These are phyloP conservation scores for Alviniconcha strummeri DNA, from an alignment of 2,888 invertebrate species.

Conservation along the genomic window DNA sequence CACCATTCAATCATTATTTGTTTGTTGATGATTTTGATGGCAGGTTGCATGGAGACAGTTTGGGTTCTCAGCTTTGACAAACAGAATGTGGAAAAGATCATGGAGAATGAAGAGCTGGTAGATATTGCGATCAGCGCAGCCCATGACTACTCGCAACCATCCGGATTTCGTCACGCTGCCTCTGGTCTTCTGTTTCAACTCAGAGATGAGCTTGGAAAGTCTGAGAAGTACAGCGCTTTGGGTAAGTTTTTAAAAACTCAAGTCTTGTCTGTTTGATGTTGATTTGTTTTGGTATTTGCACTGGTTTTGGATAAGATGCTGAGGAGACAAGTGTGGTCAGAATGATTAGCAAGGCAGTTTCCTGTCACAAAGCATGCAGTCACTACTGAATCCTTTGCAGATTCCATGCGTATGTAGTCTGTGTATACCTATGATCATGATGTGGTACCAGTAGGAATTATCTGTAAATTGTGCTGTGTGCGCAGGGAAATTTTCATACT, in stretches of 20 bases:
- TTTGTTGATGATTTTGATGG: too few relatives aligned
- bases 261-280: too few relatives aligned
- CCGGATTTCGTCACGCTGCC: conserved; percentile 40
- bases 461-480: not conserved
- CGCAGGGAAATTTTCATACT: too few relatives aligned
- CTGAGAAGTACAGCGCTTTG: conserved; percentile 39
- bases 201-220: conserved; percentile 39
- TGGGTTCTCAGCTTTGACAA: conserved; percentile 58
- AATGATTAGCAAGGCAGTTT: too few relatives aligned
- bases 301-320: too few relatives aligned
- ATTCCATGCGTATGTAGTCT: too few relatives aligned
- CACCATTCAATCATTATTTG: too few relatives aligned
- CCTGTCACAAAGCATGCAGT: too few relatives aligned
- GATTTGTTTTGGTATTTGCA: too few relatives aligned
- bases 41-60: conserved; percentile 49
- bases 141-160: conserved; percentile 28
- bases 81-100: conserved; percentile 48
- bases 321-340: too few relatives aligned
- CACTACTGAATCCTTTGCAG: too few relatives aligned
- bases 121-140: conserved; percentile 37
- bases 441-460: not conserved
- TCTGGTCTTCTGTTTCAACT: conserved; percentile 55
- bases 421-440: not conserved
- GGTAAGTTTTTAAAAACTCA: conserved; percentile 39
- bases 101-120: conserved; percentile 45